Percentiles rank a stretch among this genome's conserved stretches.
Conservation (phyloP, 2,797 vertebrate genomes). For the Acanthurus tractus region DNA sequence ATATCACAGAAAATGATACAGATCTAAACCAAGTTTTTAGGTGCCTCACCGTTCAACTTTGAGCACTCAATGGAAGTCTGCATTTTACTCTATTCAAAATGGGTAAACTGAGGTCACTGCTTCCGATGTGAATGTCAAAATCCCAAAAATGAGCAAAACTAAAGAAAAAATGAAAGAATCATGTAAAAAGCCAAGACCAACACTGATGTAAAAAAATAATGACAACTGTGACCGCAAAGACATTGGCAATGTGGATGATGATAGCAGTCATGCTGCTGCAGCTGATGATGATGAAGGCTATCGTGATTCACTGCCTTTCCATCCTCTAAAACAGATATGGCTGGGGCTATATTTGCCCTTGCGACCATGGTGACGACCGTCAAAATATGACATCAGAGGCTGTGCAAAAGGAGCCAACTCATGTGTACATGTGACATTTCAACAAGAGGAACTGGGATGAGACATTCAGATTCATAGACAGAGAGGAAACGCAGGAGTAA, state of each 20-base stretch:
- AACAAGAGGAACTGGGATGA: conserved; percentile 5
- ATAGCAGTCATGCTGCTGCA: conserved; percentile 5
- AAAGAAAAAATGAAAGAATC: background rate
- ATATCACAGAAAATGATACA: background rate
- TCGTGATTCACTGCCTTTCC: conserved; percentile 54
- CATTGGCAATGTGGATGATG: conserved; percentile 25
- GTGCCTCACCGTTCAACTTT: background rate
- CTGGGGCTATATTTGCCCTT: conserved; percentile 58
- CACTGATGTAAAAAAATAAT: conserved; percentile 2
- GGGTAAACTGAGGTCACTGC: background rate
- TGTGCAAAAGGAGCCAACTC: conserved; percentile 36
- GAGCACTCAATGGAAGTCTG: background rate
- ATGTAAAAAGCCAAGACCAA: background rate
- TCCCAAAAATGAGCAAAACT: conserved; percentile 11
- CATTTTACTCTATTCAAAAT: background rate
- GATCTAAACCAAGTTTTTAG: background rate
- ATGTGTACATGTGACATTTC: conserved; percentile 43
- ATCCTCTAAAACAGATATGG: conserved; percentile 57
- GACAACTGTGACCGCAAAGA: background rate
- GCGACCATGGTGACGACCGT: conserved; percentile 66
- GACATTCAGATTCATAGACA: background rate
- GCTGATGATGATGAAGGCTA: conserved; percentile 25
- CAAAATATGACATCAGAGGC: conserved; percentile 70
- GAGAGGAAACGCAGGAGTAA: background rate
- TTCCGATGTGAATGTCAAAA: background rate